These are phyloP conservation scores for Atherinomorus stipes DNA, from an alignment of 2,113 vertebrate genomes.

Conservation along the genomic window DNA sequence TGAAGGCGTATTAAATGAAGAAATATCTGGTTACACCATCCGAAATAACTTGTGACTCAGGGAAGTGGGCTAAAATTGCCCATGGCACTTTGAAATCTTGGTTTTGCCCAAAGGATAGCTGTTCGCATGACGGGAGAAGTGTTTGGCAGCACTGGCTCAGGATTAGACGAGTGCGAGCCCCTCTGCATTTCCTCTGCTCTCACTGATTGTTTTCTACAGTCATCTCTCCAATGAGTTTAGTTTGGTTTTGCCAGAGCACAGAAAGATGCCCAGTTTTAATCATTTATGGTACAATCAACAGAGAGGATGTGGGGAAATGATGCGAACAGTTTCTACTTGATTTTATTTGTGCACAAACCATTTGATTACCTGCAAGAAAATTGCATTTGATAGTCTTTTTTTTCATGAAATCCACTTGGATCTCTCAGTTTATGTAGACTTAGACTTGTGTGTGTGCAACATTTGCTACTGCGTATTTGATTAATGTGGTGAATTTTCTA, in stretches of 20 bases:
- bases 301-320: constrained; percentile 31
- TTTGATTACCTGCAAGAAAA: constrained; percentile 7
- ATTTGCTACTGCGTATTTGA: constrained; percentile 38
- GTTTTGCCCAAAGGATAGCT: constrained; percentile 24
- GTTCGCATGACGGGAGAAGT: constrained; percentile 16
- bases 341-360: constrained; percentile 25
- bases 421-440: background rate
- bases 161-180: constrained; percentile 26
- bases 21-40: constrained; percentile 31
- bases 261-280: constrained; percentile 33
- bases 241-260: constrained; percentile 13
- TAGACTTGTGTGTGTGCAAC: constrained; percentile 40
- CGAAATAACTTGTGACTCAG: constrained; percentile 22
- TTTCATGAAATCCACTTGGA: constrained; percentile 6
- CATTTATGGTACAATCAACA: constrained; percentile 40
- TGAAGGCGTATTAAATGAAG: constrained; percentile 35
- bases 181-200: constrained; percentile 24
- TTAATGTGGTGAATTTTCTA: constrained; percentile 35
- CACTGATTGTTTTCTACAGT: constrained; percentile 45
- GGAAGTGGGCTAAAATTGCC: constrained; percentile 27
- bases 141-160: constrained; percentile 2
- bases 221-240: constrained; percentile 37
- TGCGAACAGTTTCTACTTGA: constrained; percentile 4
- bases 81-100: constrained; percentile 3
- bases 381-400: background rate